Evolutionary conservation across 35 echinoderm and acorn worm species (phyloP).

Genomic region (Patiria miniata): DNA sequence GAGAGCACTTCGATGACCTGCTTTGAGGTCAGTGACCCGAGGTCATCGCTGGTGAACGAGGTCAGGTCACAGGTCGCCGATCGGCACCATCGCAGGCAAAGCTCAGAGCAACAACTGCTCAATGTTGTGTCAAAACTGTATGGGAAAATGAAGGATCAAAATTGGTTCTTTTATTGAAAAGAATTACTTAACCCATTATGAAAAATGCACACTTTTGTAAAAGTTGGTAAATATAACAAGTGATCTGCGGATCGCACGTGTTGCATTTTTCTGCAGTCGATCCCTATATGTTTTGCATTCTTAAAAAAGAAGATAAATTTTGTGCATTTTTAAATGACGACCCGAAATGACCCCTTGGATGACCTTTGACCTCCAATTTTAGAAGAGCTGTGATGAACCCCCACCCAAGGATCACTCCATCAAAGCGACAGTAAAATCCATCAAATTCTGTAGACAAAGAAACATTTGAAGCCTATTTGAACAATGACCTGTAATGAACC

Average conservation of each 20-base stretch:
- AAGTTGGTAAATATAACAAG: neutral
- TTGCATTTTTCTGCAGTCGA: too few relatives aligned
- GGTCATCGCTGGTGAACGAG: conserved; percentile 50
- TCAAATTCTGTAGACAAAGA: too few relatives aligned
- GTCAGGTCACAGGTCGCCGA: conserved; percentile 32
- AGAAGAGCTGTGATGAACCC: too few relatives aligned
- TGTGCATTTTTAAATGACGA: too few relatives aligned
- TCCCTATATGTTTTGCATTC: too few relatives aligned
- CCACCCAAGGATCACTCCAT: too few relatives aligned
- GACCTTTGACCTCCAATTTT: too few relatives aligned
- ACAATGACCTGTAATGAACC: too few relatives aligned
- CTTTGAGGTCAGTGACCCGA: conserved; percentile 61
- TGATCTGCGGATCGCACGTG: neutral
- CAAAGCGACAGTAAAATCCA: too few relatives aligned
- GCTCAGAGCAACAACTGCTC: conserved; percentile 63
- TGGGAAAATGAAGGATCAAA: neutral
- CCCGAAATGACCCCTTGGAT: too few relatives aligned
- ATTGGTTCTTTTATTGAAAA: neutral
- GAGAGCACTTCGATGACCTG: conserved; percentile 81
- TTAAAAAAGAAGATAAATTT: too few relatives aligned
- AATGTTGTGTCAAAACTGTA: conserved; percentile 88
- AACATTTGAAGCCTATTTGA: too few relatives aligned
- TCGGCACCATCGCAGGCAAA: conserved; percentile 71
- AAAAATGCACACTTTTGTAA: neutral
- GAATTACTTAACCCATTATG: neutral